A percentile compares a stretch with the other conserved stretches of the same genome.
These are phyloP conservation scores for Orestias chungarensis DNA, from an alignment of 2,797 vertebrate species.

Conservation along the genomic window DNA sequence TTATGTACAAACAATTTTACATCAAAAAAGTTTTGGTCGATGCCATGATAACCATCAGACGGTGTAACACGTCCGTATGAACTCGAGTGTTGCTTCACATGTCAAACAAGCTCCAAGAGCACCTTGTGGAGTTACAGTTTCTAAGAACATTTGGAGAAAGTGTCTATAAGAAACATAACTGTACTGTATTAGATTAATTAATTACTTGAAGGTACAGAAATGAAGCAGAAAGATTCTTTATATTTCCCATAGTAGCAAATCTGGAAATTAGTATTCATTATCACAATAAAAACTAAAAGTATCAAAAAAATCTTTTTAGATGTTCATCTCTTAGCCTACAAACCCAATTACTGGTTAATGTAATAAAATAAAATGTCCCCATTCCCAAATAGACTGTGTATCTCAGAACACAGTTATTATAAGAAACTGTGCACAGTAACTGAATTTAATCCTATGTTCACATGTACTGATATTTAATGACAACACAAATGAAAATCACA, in stretches of 20 bases:
- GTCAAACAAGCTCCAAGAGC: slow-evolving; percentile 31
- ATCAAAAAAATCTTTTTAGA: too few species aligned
- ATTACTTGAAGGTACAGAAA: too few species aligned
- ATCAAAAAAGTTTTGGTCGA: slow-evolving; percentile 36
- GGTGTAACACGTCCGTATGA: slow-evolving; percentile 2
- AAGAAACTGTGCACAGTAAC: not conserved
- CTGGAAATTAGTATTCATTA: not conserved
- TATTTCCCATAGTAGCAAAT: not conserved
- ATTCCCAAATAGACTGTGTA: not conserved
- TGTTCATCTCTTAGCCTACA: not conserved
- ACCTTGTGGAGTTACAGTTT: not conserved
- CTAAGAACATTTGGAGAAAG: slow-evolving; percentile 4
- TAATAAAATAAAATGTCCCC: not conserved
- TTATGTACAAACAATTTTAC: slow-evolving; percentile 34
- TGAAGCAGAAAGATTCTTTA: not conserved
- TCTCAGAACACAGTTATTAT: not conserved
- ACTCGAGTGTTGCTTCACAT: slow-evolving; percentile 21
- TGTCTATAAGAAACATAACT: not conserved
- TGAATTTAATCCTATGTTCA: not conserved
- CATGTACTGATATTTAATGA: not conserved
- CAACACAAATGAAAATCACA: too few species aligned
- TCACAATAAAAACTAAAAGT: too few species aligned
- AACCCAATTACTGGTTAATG: not conserved
- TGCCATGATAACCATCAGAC: slow-evolving; percentile 28
- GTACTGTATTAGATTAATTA: too few species aligned